These are phyloP conservation scores for Zaprionus lachaisei DNA, from an alignment of 1,140 invertebrate genomes.

Conservation along the genomic window DNA sequence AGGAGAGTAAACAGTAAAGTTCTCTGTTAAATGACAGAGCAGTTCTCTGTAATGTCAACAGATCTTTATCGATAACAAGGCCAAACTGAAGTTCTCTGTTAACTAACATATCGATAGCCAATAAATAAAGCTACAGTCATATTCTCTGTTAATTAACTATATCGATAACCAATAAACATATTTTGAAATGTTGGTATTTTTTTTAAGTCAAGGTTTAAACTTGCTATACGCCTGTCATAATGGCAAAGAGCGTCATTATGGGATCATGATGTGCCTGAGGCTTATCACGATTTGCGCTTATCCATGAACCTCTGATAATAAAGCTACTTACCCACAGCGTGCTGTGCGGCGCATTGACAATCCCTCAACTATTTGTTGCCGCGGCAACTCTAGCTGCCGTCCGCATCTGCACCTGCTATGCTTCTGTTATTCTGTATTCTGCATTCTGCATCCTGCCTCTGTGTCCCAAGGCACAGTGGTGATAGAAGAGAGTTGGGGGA, in stretches of 20 bases:
- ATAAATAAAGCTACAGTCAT: not conserved
- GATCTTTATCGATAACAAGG: not conserved
- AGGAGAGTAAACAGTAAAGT: not conserved
- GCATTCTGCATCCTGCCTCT: constrained; percentile 2
- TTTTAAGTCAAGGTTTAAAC: not conserved
- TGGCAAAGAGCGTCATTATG: not conserved
- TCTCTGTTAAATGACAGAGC: not conserved
- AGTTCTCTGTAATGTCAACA: not conserved
- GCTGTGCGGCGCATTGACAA: constrained; percentile 31
- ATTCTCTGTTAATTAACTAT: not conserved
- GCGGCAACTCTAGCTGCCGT: constrained; percentile 3
- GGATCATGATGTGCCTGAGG: not conserved
- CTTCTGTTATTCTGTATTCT: constrained; percentile 23
- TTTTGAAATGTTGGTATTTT: not conserved
- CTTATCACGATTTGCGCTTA: constrained; percentile 21
- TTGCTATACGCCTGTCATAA: not conserved
- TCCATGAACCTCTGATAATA: constrained; percentile 29
- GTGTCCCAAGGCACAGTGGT: not conserved
- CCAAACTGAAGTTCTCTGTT: not conserved
- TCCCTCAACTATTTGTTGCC: constrained; percentile 30
- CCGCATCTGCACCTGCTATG: constrained; percentile 12
- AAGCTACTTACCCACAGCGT: constrained; percentile 22
- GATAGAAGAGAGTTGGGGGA: not conserved
- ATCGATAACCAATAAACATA: not conserved
- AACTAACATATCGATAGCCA: not conserved